Base-by-base conservation (phyloP, 2,113 vertebrate species). In the Atherinomorus stipes region DNA sequence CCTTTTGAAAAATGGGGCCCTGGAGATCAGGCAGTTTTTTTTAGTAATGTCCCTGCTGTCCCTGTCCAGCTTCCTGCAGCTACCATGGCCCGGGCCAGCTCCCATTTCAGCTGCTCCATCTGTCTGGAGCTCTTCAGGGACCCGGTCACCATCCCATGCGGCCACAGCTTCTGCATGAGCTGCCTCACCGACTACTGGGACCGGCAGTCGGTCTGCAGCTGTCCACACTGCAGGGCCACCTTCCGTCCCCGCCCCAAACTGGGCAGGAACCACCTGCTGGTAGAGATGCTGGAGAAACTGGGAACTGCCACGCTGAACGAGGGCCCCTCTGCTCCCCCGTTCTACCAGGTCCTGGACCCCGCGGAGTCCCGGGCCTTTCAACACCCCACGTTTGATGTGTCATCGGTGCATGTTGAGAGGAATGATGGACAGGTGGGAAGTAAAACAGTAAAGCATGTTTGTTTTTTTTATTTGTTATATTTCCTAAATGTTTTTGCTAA, bases 121-220 rank as follows among this genome's bases (percentile, higher is more conserved):
- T 81, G 78, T 21, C 66, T 49, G 22, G 47, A 34, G 28, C 18
- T 40, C 3, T 23, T 65, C 31, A 45, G 8, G 11, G 66, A 81
- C 7, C 78, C 71, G 0, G 71, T 75, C 53, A 76, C 71, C 31
- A 34, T 71, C 38, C 66, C 72, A 0, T 81, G 78, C n/a, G 72
- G 78, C 19, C 72, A 75, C 60, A 75, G 72, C 26, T 81, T 28
- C 78, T 81, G 78, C 54, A 37, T 58, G 65, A 15, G 45, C 59
- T 80, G 78, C 71, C 52, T 80, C 44, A 70, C 59, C 0, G 2
- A 15, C 7, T 31, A 47, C 53, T 76, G 78, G 78, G 65, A 64
- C 65, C 5, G 38, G 0, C 65, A 53, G 58, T 22, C 1, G 0
- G 31, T n/a, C 37, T 47, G 45, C 53, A 47, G 34, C 59, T 80